phyloP scores from a whole-genome alignment of 2,113 vertebrate genomes.

The Sapajus apella region DNA sequence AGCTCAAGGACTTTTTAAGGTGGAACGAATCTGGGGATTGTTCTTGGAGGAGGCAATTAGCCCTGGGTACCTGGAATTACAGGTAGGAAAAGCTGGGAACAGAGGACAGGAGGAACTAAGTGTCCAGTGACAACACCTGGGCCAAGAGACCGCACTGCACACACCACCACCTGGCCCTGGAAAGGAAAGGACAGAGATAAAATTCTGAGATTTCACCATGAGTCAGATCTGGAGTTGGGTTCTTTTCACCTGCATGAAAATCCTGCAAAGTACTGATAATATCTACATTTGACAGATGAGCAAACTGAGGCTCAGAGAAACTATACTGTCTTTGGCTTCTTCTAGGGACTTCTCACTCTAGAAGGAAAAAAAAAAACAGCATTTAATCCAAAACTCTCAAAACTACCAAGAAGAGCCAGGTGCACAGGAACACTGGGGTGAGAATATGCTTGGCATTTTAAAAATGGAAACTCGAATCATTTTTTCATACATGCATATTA shows the following conservation, averaged over 20 bases:
- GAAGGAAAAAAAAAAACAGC: not conserved
- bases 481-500: not conserved
- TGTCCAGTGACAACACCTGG: too few species aligned
- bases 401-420: not conserved
- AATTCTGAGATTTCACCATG: not conserved
- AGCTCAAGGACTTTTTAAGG: constrained; percentile 70
- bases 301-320: constrained; percentile 29
- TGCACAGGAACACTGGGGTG: not conserved
- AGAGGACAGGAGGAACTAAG: not conserved
- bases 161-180: not conserved
- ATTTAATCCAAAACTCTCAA: not conserved
- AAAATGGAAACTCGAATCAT: not conserved
- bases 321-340: not conserved
- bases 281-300: not conserved
- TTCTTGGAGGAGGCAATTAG: not conserved
- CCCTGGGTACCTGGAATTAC: not conserved
- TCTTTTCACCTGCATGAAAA: not conserved
- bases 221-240: not conserved
- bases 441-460: not conserved
- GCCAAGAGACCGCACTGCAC: not conserved
- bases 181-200: accelerated
- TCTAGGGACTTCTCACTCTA: not conserved
- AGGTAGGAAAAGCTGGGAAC: not conserved
- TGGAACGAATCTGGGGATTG: not conserved
- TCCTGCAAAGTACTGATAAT: not conserved